A percentile compares a stretch with the other conserved stretches of the same genome.
Conservation (phyloP, 1,140 invertebrate species). For the Battus philenor region DNA sequence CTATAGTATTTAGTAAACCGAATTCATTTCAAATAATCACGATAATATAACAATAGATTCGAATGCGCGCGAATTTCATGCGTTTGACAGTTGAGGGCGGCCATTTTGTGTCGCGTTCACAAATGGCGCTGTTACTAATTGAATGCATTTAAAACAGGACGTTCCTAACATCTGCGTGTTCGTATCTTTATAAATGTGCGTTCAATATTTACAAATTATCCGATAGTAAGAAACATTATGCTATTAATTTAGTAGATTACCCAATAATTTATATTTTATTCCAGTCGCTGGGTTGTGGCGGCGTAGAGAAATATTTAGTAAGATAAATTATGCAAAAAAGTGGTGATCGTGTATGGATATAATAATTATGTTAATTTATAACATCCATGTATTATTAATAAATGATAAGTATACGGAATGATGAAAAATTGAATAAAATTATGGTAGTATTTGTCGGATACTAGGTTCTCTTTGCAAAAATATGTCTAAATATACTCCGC, state of each 20-base stretch:
- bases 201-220: conserved; percentile 22
- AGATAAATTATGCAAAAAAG: no score
- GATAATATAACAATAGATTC: conserved; percentile 32
- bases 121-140: conserved; percentile 31
- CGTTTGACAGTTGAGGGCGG: conserved; percentile 49
- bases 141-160: conserved; percentile 24
- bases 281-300: no score
- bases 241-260: conserved; percentile 3
- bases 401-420: no score
- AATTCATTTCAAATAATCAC: conserved; percentile 33
- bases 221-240: neutral
- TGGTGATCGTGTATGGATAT: no score
- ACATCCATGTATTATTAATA: no score
- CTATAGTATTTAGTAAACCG: conserved; percentile 31
- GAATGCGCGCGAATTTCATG: conserved; percentile 41
- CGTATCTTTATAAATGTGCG: conserved; percentile 18
- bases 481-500: no score
- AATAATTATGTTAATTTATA: no score
- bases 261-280: neutral
- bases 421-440: no score
- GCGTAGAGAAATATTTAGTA: no score
- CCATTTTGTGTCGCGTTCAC: conserved; percentile 42
- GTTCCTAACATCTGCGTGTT: conserved; percentile 31
- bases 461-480: no score
- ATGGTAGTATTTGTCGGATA: no score